Evolutionary conservation across 2,797 vertebrate genomes (phyloP), one percentile per base, ranked within the genome.

Genomic region (Megaceryle alcyon): DNA sequence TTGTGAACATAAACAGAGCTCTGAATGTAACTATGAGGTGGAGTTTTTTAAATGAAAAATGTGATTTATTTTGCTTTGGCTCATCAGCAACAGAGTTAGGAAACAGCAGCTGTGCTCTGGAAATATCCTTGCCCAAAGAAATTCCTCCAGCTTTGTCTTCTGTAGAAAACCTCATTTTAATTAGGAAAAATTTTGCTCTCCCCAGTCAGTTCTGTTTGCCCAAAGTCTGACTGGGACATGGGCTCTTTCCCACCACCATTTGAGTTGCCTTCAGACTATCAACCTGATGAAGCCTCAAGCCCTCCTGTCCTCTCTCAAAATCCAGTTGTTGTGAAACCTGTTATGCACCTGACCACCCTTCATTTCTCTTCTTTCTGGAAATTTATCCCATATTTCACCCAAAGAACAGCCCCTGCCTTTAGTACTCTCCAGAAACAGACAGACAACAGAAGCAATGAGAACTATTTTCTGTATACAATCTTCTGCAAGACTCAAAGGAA

Each of bases 401-500:
- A 15, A 81, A 60, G 26, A 60, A 10, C 8, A 70, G 11, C 13
- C 14, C 12, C 0, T 0, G 29, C n/a, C 31, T 82, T 85, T 26
- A 4, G 28, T 81, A 44, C n/a, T 70, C 46, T 49, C 14, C 48
- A 88, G 56, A 86, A 86, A 31, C 4, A 85, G 54, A 23, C 0
- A 1, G 43, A 9, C 31, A 68, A 12, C 0, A 3, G 46, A 21
- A 25, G 6, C 51, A 80, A 72, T 0, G 6, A 75, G 28, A n/a
- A 39, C 31, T 72, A 41, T 48, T 86, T 79, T 10, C 41, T 70
- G 18, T 5, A 8, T 33, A 57, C 1, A 3, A 10, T 46, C 35
- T 70, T 49, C 35, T 70, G 23, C 41, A 68, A 77, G 75, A 54
- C n/a, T 53, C 26, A 73, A 84, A 86, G 91, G 69, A 92, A 94